A percentile compares a stretch with the other conserved stretches of the same genome.
These are phyloP conservation scores for Hemiprocne comata DNA, from an alignment of 2,113 vertebrate genomes.

Conservation along the genomic window DNA sequence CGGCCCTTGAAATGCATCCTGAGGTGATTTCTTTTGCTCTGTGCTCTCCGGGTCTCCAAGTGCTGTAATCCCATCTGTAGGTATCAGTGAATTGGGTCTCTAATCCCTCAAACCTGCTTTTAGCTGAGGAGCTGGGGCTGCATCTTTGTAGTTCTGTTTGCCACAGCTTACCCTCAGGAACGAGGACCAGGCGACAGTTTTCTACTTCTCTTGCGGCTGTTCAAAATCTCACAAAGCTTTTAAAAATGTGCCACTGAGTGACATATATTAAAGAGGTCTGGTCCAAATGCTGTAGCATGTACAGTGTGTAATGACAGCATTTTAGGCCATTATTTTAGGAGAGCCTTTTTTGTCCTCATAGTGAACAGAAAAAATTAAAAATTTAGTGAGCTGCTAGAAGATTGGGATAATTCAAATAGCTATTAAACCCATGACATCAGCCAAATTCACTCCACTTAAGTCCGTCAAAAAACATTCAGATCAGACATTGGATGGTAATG, in stretches of 20 bases:
- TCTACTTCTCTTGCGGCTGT: neutral
- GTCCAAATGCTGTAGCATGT: slow-evolving; percentile 5
- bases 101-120: neutral
- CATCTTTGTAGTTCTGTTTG: neutral
- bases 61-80: neutral
- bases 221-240: neutral
- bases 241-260: neutral
- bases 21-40: neutral
- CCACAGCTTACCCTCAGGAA: neutral
- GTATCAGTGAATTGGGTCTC: neutral
- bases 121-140: neutral
- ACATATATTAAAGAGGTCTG: slow-evolving; percentile 3
- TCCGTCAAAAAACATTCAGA: slow-evolving; percentile 58
- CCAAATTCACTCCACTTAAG: slow-evolving; percentile 54
- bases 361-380: slow-evolving; percentile 55
- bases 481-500: slow-evolving; percentile 56
- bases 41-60: neutral
- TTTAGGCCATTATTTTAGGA: slow-evolving; percentile 56
- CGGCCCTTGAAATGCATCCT: neutral
- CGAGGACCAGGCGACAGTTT: neutral
- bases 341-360: slow-evolving; percentile 45
- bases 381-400: slow-evolving; percentile 52
- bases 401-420: slow-evolving; percentile 48
- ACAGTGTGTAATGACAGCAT: slow-evolving; percentile 1
- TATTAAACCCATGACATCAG: slow-evolving; percentile 63